Evolutionary conservation across 1,140 invertebrate species (phyloP).

Genomic region (Drosophila quadrilineata): DNA sequence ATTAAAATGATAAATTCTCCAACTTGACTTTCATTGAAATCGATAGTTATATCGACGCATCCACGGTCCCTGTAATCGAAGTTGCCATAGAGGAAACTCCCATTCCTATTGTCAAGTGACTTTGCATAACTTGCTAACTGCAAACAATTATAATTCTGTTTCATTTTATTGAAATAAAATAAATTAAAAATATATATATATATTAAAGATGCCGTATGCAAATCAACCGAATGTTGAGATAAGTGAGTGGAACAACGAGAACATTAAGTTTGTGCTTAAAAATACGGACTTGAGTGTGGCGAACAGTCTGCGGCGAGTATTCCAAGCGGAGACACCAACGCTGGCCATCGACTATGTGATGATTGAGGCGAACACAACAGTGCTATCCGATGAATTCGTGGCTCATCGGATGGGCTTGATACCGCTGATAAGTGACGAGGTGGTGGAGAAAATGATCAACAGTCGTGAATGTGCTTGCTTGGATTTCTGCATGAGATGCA

Average conservation of each 20-base stretch:
- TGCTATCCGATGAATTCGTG: conserved; percentile 99
- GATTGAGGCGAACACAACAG: conserved; percentile 98
- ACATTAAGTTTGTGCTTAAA: conserved; percentile 98
- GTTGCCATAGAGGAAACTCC: no score
- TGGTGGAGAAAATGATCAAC: conserved; percentile 83
- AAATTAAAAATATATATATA: not conserved
- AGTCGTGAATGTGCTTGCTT: conserved; percentile 95
- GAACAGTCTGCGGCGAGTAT: conserved; percentile 97
- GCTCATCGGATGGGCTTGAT: conserved; percentile 98
- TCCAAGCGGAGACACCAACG: conserved; percentile 98
- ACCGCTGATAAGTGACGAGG: conserved; percentile 97
- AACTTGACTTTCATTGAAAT: no score
- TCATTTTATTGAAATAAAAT: not conserved
- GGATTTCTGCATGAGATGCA: conserved; percentile 98
- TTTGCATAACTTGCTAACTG: no score
- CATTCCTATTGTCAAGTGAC: no score
- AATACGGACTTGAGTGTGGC: conserved; percentile 99
- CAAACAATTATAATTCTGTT: no score
- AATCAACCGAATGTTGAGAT: conserved; percentile 98
- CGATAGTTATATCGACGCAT: no score
- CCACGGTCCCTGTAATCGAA: no score
- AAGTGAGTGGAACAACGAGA: conserved; percentile 95
- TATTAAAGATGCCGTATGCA: conserved; percentile 99
- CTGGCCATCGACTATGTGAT: conserved; percentile 99
- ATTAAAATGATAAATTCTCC: no score